These are phyloP conservation scores for Eleginops maclovinus DNA, from an alignment of 2,113 vertebrate genomes.

Conservation along the genomic window DNA sequence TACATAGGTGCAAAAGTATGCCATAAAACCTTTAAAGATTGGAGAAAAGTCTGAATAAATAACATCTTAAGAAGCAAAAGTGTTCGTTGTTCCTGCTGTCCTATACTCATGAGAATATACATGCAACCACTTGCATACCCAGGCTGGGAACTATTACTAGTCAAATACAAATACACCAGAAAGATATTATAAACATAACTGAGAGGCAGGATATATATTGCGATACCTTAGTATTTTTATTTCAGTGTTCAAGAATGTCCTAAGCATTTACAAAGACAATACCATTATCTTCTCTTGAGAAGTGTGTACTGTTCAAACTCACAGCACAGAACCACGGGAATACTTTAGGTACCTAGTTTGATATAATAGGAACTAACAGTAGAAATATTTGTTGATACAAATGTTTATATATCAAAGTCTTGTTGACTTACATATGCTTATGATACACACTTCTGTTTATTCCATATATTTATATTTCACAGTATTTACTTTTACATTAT, in stretches of 20 bases:
- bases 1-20: neutral
- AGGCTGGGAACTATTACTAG: neutral
- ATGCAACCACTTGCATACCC: neutral
- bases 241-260: no score
- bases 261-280: neutral
- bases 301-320: no score
- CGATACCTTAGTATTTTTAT: neutral
- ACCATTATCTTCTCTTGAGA: no score
- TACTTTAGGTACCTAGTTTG: neutral
- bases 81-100: neutral
- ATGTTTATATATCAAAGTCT: no score
- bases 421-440: no score
- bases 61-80: neutral
- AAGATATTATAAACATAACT: neutral
- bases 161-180: neutral
- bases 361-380: neutral
- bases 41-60: neutral
- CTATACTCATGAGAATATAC: neutral
- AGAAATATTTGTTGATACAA: no score
- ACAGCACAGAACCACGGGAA: neutral
- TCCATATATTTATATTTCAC: no score
- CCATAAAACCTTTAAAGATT: neutral
- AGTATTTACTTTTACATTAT: no score
- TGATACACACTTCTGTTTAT: no score
- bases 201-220: neutral